phyloP scores from a whole-genome alignment of 2,113 vertebrate genomes.

The Chionis minor region DNA sequence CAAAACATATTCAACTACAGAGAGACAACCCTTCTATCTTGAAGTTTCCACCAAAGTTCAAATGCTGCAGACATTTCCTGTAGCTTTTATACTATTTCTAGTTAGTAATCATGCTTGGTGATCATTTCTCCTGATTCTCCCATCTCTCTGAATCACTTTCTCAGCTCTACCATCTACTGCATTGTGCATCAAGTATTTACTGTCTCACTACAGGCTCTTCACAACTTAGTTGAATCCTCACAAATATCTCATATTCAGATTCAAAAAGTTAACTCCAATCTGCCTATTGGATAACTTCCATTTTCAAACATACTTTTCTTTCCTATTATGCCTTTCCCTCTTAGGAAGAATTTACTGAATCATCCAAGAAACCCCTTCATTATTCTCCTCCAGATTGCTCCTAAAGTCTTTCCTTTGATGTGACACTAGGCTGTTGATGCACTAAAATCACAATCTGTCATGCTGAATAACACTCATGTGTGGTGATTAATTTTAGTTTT shows the following conservation, averaged over 20 bases:
- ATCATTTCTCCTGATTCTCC: not conserved
- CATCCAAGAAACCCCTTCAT: not conserved
- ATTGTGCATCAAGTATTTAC: not conserved
- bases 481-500: not conserved
- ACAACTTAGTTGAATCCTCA: not conserved
- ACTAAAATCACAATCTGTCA: not conserved
- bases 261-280: not conserved
- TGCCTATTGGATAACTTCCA: not conserved
- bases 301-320: not conserved
- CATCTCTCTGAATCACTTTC: not conserved
- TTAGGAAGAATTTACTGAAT: not conserved
- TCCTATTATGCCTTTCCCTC: not conserved
- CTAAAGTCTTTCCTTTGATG: not conserved
- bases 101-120: not conserved
- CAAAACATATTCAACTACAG: not conserved
- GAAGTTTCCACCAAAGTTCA: not conserved
- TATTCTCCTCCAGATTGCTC: not conserved
- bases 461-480: not conserved
- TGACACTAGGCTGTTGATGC: not conserved
- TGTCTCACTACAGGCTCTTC: not conserved
- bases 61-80: not conserved
- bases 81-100: not conserved
- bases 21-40: not conserved
- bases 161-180: not conserved
- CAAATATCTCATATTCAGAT: not conserved